Evolutionary conservation across 1,140 invertebrate genomes (phyloP).

Genomic region (Ceratina japonica): DNA sequence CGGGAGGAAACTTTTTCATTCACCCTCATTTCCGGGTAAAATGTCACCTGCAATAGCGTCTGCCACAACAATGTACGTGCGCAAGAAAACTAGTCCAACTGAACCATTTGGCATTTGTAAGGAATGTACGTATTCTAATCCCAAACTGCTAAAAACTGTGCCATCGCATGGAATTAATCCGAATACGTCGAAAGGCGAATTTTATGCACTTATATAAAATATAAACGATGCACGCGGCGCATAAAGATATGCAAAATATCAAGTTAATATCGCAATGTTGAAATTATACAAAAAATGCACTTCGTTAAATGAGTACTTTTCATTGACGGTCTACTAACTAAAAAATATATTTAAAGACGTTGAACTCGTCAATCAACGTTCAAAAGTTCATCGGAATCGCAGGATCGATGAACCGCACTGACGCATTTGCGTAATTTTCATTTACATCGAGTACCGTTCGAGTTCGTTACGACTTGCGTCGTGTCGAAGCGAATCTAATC

Average conservation of each 20-base stretch:
- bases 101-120: no score
- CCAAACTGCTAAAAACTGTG: no score
- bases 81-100: neutral
- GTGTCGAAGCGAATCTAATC: conserved; percentile 48
- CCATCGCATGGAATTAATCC: no score
- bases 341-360: neutral
- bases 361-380: neutral
- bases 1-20: conserved; percentile 46
- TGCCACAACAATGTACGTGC: conserved; percentile 17
- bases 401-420: conserved; percentile 23
- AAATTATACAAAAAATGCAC: no score
- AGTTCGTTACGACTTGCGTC: conserved; percentile 60
- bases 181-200: no score
- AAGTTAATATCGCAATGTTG: no score
- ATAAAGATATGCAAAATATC: no score
- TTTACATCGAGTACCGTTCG: conserved; percentile 23
- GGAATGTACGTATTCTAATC: no score
- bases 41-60: conserved; percentile 33
- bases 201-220: no score
- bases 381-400: neutral
- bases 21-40: conserved; percentile 55
- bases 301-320: no score
- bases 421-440: conserved; percentile 56
- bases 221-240: no score
- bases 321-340: no score